Evolutionary conservation across 2,888 invertebrate genomes (phyloP), one percentile per base, ranked within the genome.

Genomic region (Ischnura elegans): DNA sequence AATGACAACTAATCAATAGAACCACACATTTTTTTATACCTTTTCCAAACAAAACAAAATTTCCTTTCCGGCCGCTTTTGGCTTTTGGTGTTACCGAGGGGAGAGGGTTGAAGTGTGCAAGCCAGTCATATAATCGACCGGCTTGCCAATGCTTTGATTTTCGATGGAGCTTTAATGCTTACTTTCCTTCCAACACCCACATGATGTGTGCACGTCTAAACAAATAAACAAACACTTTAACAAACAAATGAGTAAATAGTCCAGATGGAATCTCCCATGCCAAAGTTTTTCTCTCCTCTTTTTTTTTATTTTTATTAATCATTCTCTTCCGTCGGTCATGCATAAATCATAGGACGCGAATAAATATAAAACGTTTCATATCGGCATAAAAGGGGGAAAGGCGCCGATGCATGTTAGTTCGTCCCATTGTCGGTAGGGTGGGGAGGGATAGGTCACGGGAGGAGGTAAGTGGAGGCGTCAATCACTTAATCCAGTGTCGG

Each of bases 241-340:
- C n/a, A 76, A 29, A 76, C 66, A 76, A 76, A 76, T 10, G 66
- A 76, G 36, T 76, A 76, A 76, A 76, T 76, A 76, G 66, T 29
- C 66, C 66, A 29, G 66, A 76, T 36, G 66, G 66, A 76, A 76
- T 10, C 6, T n/a, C 66, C 66, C 6, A 76, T 25, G 8, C 8
- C 8, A 1, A 51, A 51, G 51, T 51, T 51, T 3, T n/a, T 25
- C 29, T 76, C n/a, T n/a, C n/a, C n/a, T n/a, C n/a, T n/a, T n/a
- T n/a, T n/a, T n/a, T n/a, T n/a, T n/a, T n/a, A n/a, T n/a, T n/a
- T n/a, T n/a, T n/a, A n/a, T n/a, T n/a, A n/a, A n/a, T n/a, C n/a
- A n/a, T 25, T 16, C 6, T 25, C n/a, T 16, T 61, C n/a, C n/a
- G 4, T 25, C 29, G 29, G 10, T 10, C 66, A 29, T 76, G 66